These are phyloP conservation scores for Rhinella marina DNA, from an alignment of 2,797 vertebrate species.

Conservation along the genomic window DNA sequence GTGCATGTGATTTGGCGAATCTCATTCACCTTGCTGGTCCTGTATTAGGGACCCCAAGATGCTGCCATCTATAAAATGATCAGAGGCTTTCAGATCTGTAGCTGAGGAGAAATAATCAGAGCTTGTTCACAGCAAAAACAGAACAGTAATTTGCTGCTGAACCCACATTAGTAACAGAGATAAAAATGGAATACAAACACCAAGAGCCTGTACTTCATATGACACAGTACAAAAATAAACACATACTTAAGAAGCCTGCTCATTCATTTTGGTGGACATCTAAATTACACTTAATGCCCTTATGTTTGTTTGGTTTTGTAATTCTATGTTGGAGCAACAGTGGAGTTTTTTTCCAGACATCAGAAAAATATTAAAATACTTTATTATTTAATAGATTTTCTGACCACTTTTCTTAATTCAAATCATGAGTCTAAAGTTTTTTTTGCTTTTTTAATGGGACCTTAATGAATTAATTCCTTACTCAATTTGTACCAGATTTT, in stretches of 20 bases:
- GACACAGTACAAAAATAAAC: conserved; percentile 38
- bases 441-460: not conserved
- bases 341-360: not conserved
- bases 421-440: not conserved
- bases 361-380: conserved; percentile 11
- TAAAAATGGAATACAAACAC: conserved; percentile 36
- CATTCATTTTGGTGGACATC: conserved; percentile 37
- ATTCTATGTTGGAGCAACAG: conserved; percentile 33
- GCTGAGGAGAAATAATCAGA: not conserved
- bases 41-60: not conserved
- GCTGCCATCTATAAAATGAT: not conserved
- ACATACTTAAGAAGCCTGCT: conserved; percentile 23
- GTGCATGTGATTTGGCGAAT: no score
- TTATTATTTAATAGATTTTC: not conserved
- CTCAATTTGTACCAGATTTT: not conserved
- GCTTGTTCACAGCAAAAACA: conserved; percentile 12
- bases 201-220: conserved; percentile 6
- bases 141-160: conserved; percentile 2
- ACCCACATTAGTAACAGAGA: conserved; percentile 23
- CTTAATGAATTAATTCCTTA: not conserved
- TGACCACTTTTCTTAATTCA: not conserved
- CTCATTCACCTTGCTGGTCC: no score
- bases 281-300: conserved; percentile 50
- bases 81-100: not conserved
- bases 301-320: conserved; percentile 29